A percentile compares a stretch with the other conserved stretches of the same genome.
phyloP scores from a whole-genome alignment of 2,888 invertebrate species.

The Brachyptera putata region DNA sequence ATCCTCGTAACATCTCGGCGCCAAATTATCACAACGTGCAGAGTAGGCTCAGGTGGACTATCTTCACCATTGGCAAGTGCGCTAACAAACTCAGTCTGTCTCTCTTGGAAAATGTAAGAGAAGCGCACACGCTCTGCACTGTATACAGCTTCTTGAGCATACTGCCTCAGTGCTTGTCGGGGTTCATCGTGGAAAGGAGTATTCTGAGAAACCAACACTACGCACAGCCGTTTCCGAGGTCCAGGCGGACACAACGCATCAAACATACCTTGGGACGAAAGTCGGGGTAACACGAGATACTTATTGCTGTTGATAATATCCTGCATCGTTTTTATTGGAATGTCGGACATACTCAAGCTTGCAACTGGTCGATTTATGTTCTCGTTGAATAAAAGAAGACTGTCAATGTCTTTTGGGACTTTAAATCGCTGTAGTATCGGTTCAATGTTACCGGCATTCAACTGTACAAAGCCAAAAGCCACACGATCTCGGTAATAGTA shows the following conservation, averaged over 20 bases:
- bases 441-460: conserved; percentile 57
- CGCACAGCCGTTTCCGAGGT: conserved; percentile 67
- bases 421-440: conserved; percentile 65
- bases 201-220: conserved; percentile 72
- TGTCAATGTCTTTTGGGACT: conserved; percentile 68
- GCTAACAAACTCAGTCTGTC: conserved; percentile 77
- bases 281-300: conserved; percentile 78
- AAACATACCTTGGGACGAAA: conserved; percentile 75
- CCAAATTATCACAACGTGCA: conserved; percentile 87
- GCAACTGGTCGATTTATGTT: conserved; percentile 74
- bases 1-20: conserved; percentile 78
- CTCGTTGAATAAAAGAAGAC: conserved; percentile 87
- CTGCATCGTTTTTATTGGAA: conserved; percentile 80
- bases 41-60: conserved; percentile 59
- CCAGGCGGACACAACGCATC: conserved; percentile 87
- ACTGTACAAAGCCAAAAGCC: conserved; percentile 74
- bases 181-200: conserved; percentile 56
- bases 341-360: conserved; percentile 83
- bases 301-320: conserved; percentile 87
- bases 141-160: conserved; percentile 64
- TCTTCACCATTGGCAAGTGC: conserved; percentile 60
- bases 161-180: conserved; percentile 65
- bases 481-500: conserved; percentile 81
- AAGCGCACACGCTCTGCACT: conserved; percentile 70
- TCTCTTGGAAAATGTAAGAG: conserved; percentile 78